Percentiles rank a stretch among this genome's conserved stretches.
Evolutionary conservation across 2,113 vertebrate genomes (phyloP).

Genomic region (Gopherus flavomarginatus): DNA sequence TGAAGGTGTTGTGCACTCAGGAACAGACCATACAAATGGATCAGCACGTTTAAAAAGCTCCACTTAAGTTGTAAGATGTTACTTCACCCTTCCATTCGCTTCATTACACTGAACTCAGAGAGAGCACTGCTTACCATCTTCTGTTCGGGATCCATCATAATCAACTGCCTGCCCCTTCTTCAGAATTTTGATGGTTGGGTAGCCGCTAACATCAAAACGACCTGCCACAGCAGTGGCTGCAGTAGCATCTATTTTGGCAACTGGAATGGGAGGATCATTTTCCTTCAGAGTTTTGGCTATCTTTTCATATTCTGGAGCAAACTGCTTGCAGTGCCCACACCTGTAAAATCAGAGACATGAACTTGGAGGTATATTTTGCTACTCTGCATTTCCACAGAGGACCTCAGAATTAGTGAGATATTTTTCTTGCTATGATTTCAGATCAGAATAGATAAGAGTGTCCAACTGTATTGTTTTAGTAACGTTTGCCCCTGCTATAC

Average conservation of each 20-base stretch:
- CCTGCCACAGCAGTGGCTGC: conserved; percentile 80
- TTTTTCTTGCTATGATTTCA: not conserved
- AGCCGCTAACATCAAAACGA: conserved; percentile 93
- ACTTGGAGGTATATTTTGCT: not conserved
- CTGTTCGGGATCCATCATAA: conserved; percentile 91
- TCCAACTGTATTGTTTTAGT: not conserved
- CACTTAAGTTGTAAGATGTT: not conserved
- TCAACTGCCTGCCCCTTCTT: conserved; percentile 94
- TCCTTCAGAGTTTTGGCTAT: conserved; percentile 90
- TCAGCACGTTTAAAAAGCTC: not conserved
- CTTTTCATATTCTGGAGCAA: conserved; percentile 94
- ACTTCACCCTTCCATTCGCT: not conserved
- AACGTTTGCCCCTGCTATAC: not conserved
- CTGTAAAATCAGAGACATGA: conserved; percentile 69
- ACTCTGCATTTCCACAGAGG: not conserved
- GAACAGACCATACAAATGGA: not conserved
- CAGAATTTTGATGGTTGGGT: conserved; percentile 96
- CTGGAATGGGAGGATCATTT: conserved; percentile 91
- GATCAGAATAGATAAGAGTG: fast-evolving
- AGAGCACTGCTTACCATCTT: conserved; percentile 81
- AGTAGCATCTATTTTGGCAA: conserved; percentile 95
- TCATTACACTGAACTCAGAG: not conserved
- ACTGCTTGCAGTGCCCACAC: conserved; percentile 98
- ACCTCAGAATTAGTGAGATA: not conserved
- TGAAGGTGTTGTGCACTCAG: too few relatives aligned